These are phyloP conservation scores for Trypoxylon attenuatum DNA, from an alignment of 2,888 invertebrate species.

Conservation along the genomic window DNA sequence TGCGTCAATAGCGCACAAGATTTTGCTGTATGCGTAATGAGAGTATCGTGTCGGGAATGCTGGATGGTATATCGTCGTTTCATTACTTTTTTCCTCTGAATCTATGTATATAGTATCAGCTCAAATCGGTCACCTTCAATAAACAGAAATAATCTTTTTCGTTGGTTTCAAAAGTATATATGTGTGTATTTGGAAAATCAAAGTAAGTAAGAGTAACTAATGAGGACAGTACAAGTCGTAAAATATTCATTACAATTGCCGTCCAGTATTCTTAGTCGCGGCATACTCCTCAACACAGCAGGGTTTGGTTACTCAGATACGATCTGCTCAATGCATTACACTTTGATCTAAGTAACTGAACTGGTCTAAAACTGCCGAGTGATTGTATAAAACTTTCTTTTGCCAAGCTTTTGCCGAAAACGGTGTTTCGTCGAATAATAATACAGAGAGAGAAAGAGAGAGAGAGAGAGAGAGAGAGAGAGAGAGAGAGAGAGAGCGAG, in stretches of 20 bases:
- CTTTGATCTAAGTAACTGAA: conserved; percentile 59
- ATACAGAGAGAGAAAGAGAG: too few species aligned
- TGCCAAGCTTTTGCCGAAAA: conserved; percentile 43
- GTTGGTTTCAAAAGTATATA: too few species aligned
- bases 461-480: too few species aligned
- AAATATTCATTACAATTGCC: conserved; percentile 20
- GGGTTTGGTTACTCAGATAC: conserved; percentile 61
- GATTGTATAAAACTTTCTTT: conserved; percentile 57
- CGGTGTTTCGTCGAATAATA: background rate
- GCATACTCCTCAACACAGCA: conserved; percentile 54
- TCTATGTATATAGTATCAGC: too few species aligned
- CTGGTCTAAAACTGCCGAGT: conserved; percentile 57
- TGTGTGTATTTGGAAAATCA: too few species aligned
- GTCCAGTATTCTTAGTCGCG: conserved; percentile 58
- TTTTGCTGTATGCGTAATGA: conserved; percentile 60
- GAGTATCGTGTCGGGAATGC: conserved; percentile 56
- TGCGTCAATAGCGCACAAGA: conserved; percentile 70
- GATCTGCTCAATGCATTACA: conserved; percentile 50
- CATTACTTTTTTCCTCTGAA: conserved; percentile 22
- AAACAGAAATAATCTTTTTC: too few species aligned
- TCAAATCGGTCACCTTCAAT: background rate
- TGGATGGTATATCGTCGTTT: conserved; percentile 43
- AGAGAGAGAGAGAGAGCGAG: too few species aligned
- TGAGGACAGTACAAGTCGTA: background rate
- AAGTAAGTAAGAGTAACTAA: too few species aligned